phyloP scores from a whole-genome alignment of 2,113 vertebrate species.

The Mobula birostris region DNA sequence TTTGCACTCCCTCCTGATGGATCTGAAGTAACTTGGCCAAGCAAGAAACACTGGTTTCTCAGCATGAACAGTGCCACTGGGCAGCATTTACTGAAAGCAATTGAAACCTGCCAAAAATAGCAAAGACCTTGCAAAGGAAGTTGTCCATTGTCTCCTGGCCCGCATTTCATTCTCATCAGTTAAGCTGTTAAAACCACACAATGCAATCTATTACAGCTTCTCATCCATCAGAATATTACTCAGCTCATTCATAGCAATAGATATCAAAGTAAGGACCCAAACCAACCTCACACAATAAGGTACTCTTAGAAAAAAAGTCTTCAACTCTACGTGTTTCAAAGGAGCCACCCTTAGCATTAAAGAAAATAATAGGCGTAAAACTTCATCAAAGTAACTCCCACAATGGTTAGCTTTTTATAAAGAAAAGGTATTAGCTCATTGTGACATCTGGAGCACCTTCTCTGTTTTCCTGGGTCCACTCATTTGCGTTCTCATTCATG shows the following conservation, averaged over 20 bases:
- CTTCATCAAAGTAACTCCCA: neutral
- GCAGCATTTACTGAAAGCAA: slow-evolving; percentile 1
- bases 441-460: neutral
- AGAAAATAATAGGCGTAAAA: neutral
- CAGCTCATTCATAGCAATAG: neutral
- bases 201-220: neutral
- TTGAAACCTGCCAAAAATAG: slow-evolving; percentile 27
- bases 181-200: neutral
- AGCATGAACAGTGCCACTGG: neutral
- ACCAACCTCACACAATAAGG: neutral
- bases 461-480: neutral
- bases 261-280: neutral
- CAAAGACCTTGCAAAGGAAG: slow-evolving; percentile 28
- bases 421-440: neutral
- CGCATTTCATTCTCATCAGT: neutral
- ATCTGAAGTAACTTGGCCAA: neutral
- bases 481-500: neutral
- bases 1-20: slow-evolving; percentile 28
- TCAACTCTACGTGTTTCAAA: neutral
- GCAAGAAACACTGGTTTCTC: slow-evolving; percentile 3
- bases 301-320: neutral
- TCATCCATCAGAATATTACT: neutral
- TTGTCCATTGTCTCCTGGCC: neutral
- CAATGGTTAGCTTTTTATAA: neutral
- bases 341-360: neutral